Evolutionary conservation across 1,140 invertebrate genomes (phyloP).

Genomic region (Vanessa tameamea): DNA sequence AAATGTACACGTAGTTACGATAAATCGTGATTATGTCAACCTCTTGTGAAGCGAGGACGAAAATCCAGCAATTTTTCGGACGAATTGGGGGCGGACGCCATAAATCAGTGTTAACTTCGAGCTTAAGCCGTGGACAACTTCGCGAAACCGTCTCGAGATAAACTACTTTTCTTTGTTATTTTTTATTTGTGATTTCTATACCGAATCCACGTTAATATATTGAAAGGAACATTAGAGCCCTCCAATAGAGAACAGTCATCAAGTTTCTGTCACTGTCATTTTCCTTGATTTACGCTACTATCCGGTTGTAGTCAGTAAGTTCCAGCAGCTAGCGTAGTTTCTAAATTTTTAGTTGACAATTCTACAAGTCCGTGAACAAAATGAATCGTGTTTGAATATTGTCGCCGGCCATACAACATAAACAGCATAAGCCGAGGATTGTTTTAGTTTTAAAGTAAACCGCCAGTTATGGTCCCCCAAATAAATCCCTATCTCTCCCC

Average conservation of each 20-base stretch:
- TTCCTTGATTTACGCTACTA: too few relatives aligned
- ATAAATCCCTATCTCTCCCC: not conserved
- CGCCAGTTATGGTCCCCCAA: not conserved
- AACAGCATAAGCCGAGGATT: too few relatives aligned
- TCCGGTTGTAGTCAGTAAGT: too few relatives aligned
- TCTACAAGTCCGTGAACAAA: too few relatives aligned
- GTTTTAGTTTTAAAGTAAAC: too few relatives aligned
- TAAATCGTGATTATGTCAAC: conserved; percentile 9
- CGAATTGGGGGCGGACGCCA: conserved; percentile 1
- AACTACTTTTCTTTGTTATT: conserved; percentile 13
- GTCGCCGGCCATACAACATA: too few relatives aligned
- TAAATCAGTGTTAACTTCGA: conserved; percentile 21
- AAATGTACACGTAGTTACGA: not conserved
- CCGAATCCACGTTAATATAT: not conserved
- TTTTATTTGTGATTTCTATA: not conserved
- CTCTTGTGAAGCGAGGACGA: conserved; percentile 4
- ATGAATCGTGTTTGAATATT: too few relatives aligned
- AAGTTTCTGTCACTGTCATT: too few relatives aligned
- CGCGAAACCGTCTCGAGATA: conserved; percentile 18
- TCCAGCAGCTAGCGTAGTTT: too few relatives aligned
- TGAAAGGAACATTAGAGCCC: too few relatives aligned
- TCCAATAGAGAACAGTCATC: too few relatives aligned
- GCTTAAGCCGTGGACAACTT: conserved; percentile 13
- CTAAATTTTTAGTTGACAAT: too few relatives aligned
- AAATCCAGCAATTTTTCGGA: conserved; percentile 15